phyloP scores from a whole-genome alignment of 2,797 vertebrate species.

The Melanotaenia parkinsoni region DNA sequence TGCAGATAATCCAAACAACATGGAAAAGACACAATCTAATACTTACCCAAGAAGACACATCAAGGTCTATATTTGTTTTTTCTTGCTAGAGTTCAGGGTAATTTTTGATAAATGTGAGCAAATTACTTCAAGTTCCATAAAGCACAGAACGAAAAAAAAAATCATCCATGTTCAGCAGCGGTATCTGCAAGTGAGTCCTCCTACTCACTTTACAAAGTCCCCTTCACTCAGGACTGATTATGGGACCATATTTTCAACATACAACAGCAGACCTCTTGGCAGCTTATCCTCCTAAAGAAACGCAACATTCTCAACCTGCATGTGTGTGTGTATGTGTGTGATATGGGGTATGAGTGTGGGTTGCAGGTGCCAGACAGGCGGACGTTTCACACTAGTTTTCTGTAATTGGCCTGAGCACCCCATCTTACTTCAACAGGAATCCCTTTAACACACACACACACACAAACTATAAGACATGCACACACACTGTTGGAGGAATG shows the following conservation, averaged over 20 bases:
- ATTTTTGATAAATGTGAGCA: conserved; percentile 13
- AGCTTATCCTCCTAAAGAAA: conserved; percentile 60
- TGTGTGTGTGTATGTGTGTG: conserved; percentile 20
- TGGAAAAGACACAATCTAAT: too few relatives aligned
- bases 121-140: conserved; percentile 19
- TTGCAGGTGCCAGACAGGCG: conserved; percentile 84
- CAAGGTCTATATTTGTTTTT: background rate
- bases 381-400: conserved; percentile 85
- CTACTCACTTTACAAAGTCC: conserved; percentile 39
- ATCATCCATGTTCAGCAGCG: conserved; percentile 23
- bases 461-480: conserved; percentile 29
- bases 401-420: conserved; percentile 84
- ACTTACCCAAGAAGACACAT: background rate
- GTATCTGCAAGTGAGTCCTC: conserved; percentile 42
- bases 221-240: conserved; percentile 34
- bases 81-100: background rate
- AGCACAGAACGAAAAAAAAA: background rate
- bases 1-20: too few relatives aligned
- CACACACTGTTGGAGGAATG: conserved; percentile 71
- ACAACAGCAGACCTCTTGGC: conserved; percentile 60
- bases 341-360: conserved; percentile 71
- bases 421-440: conserved; percentile 63
- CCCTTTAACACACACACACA: conserved; percentile 29
- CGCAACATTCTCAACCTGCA: conserved; percentile 53
- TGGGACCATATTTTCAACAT: conserved; percentile 45